A percentile compares a stretch with the other conserved stretches of the same genome.
phyloP scores from a whole-genome alignment of 2,888 invertebrate genomes.

The Spilarctia lutea region DNA sequence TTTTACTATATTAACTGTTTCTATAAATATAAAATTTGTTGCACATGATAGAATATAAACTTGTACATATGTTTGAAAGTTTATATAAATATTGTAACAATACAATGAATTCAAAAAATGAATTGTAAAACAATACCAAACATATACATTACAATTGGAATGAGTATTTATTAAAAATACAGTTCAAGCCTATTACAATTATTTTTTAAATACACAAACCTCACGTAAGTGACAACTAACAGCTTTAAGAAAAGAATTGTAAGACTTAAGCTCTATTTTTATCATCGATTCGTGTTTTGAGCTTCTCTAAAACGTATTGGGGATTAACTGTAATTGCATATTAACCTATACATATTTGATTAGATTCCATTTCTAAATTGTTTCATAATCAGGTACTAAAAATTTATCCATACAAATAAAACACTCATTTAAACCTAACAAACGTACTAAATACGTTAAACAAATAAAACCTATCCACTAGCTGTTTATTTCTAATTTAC shows the following conservation, averaged over 20 bases:
- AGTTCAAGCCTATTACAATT: too few relatives aligned
- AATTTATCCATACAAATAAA: background rate
- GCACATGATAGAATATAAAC: background rate
- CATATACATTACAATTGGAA: too few relatives aligned
- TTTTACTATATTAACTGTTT: background rate
- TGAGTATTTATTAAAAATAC: too few relatives aligned
- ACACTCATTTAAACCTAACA: background rate
- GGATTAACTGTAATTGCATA: background rate
- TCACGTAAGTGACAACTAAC: background rate
- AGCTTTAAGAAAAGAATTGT: background rate
- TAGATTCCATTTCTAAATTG: too few relatives aligned
- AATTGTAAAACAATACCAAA: too few relatives aligned
- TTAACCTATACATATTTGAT: too few relatives aligned
- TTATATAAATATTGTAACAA: too few relatives aligned
- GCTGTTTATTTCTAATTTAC: slow-evolving; percentile 26
- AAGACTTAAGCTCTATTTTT: too few relatives aligned
- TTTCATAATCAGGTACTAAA: too few relatives aligned
- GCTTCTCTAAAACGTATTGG: too few relatives aligned
- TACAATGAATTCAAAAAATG: too few relatives aligned
- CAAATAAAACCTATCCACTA: slow-evolving; percentile 19
- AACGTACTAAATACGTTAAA: slow-evolving; percentile 12
- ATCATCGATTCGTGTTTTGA: too few relatives aligned
- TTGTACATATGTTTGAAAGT: background rate
- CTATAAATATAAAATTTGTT: background rate
- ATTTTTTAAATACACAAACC: background rate